Percentiles rank a stretch among this genome's conserved stretches.
These are phyloP conservation scores for Triops longicaudatus DNA, from an alignment of 1,140 invertebrate genomes.

Conservation along the genomic window DNA sequence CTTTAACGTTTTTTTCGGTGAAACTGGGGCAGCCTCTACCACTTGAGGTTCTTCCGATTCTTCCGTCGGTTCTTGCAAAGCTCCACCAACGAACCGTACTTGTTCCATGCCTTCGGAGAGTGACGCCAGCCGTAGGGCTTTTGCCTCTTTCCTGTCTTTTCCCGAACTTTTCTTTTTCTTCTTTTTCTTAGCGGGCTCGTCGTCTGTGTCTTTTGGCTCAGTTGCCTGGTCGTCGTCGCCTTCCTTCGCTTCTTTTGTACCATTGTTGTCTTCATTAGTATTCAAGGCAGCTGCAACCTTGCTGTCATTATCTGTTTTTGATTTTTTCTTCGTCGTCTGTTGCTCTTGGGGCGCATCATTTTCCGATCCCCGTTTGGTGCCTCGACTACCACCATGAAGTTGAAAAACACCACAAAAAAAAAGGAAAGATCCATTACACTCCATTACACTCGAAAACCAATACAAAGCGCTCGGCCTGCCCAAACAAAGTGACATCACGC, in stretches of 20 bases:
- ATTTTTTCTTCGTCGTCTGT: conserved; percentile 18
- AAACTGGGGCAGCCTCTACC: neutral
- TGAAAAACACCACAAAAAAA: neutral
- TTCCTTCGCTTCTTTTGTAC: neutral
- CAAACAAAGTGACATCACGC: neutral
- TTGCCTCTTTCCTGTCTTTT: conserved; percentile 7
- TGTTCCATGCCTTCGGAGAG: neutral
- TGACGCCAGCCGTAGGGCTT: neutral
- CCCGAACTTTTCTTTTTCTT: conserved; percentile 21
- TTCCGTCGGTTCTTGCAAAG: neutral
- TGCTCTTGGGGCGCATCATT: conserved; percentile 16
- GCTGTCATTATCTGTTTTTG: neutral
- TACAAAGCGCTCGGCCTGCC: neutral
- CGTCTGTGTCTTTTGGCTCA: conserved; percentile 19
- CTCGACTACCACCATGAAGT: neutral
- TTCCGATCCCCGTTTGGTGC: neutral
- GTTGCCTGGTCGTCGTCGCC: neutral
- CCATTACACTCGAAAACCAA: neutral
- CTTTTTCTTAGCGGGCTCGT: conserved; percentile 20
- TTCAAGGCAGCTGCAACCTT: neutral
- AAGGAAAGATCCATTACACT: neutral
- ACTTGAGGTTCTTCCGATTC: neutral
- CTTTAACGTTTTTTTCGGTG: neutral
- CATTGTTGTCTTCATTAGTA: conserved; percentile 22
- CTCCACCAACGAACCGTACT: neutral